Conservation (phyloP, 2,888 invertebrate species). For the Sarcophaga variegata region DNA sequence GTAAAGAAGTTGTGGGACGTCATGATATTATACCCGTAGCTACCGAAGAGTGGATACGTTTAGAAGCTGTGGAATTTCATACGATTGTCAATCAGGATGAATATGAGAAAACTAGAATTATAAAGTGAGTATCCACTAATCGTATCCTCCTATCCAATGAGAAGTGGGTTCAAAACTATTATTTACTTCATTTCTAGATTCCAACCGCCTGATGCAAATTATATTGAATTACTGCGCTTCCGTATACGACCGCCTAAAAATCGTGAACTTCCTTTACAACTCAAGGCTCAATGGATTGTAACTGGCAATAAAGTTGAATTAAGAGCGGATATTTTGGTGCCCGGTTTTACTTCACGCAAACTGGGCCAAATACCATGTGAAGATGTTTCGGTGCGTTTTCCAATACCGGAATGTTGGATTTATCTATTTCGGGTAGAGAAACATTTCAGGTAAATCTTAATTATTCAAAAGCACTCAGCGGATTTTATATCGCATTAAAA, state of each 20-base stretch:
- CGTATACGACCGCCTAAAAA: conserved; percentile 97
- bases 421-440: conserved; percentile 99
- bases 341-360: conserved; percentile 97
- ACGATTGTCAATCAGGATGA: conserved; percentile 95
- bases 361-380: conserved; percentile 98
- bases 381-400: conserved; percentile 97
- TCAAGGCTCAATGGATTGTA: conserved; percentile 94
- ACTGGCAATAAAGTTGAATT: conserved; percentile 96
- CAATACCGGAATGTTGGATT: conserved; percentile 99
- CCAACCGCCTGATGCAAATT: conserved; percentile 98
- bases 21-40: conserved; percentile 99
- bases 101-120: conserved; percentile 91
- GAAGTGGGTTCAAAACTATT: background rate
- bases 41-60: conserved; percentile 99
- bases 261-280: conserved; percentile 97
- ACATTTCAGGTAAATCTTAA: conserved; percentile 86
- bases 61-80: conserved; percentile 97
- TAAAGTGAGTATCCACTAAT: conserved; percentile 85
- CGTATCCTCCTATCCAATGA: too few species aligned
- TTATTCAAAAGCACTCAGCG: background rate
- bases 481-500: background rate
- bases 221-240: conserved; percentile 97
- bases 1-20: conserved; percentile 99
- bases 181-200: conserved; percentile 84
- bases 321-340: conserved; percentile 96